Conservation (phyloP, 2,113 vertebrate species). For the Lagopus muta region DNA sequence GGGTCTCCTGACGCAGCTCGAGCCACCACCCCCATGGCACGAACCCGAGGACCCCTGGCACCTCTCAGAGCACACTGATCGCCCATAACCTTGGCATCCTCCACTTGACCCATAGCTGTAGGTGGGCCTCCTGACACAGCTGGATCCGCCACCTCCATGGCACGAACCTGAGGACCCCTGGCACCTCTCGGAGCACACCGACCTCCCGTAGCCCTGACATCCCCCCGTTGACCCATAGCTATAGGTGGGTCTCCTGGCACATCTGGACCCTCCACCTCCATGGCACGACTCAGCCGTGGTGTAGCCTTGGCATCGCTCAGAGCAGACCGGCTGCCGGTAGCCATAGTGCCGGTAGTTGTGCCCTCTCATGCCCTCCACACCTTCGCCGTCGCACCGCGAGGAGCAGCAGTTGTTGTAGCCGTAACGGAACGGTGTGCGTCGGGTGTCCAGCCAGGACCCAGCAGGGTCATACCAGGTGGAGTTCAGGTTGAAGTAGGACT, state of each 20-base stretch:
- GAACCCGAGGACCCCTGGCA: neutral
- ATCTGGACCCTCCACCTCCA: fast-evolving
- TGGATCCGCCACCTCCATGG: fast-evolving
- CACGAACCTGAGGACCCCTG: fast-evolving
- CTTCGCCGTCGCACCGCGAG: neutral
- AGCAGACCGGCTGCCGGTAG: constrained; percentile 14
- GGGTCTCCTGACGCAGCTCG: neutral
- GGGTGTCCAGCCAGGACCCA: constrained; percentile 54
- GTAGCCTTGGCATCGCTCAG: neutral
- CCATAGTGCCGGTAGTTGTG: constrained; percentile 44
- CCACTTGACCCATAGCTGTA: neutral
- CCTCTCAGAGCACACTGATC: neutral
- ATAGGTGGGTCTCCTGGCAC: neutral
- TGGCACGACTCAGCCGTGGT: fast-evolving
- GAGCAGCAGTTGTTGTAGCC: constrained; percentile 24
- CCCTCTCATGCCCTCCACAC: constrained; percentile 2
- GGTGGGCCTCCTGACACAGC: neutral
- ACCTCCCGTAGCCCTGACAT: neutral
- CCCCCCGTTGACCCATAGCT: neutral
- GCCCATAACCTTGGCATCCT: neutral
- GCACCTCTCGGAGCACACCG: neutral
- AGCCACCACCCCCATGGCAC: neutral
- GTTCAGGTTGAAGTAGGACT: constrained; percentile 67
- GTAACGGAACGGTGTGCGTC: constrained; percentile 43
- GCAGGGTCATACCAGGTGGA: constrained; percentile 64